Percentiles rank a stretch among this genome's conserved stretches.
Evolutionary conservation across 1,140 invertebrate species (phyloP).

Genomic region (Riptortus pedestris): DNA sequence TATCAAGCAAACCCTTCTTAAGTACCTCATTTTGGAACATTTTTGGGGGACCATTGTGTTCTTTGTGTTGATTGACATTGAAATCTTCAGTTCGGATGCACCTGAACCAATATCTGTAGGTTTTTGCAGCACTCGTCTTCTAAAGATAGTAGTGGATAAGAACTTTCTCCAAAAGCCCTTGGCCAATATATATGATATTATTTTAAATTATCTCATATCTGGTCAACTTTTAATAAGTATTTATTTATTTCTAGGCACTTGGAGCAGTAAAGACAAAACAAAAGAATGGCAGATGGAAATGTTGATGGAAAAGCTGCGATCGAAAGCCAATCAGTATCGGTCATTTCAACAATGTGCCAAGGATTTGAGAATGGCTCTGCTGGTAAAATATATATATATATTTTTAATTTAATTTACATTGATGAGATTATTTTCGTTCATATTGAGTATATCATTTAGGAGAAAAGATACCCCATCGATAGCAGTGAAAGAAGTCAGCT

Average conservation of each 20-base stretch:
- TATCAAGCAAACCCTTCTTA: no score
- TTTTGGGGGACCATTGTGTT: no score
- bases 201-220: no score
- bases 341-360: constrained; percentile 74
- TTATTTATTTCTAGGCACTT: not conserved
- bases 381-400: constrained; percentile 47
- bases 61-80: no score
- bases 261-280: constrained; percentile 29
- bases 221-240: no score
- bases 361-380: constrained; percentile 65
- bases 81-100: no score
- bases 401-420: not conserved
- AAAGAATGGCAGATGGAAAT: constrained; percentile 50
- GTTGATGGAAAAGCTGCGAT: constrained; percentile 78
- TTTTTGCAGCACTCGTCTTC: no score
- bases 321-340: constrained; percentile 62
- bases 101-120: no score
- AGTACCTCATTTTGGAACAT: no score
- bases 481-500: constrained; percentile 69
- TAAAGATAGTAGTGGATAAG: no score
- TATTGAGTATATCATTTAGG: constrained; percentile 44
- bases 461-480: constrained; percentile 72
- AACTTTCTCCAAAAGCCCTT: no score
- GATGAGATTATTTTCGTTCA: not conserved
- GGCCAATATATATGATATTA: no score